A percentile compares a stretch with the other conserved stretches of the same genome.
These are phyloP conservation scores for Sebastes itinus DNA, from an alignment of 2,797 vertebrate genomes.

Conservation along the genomic window DNA sequence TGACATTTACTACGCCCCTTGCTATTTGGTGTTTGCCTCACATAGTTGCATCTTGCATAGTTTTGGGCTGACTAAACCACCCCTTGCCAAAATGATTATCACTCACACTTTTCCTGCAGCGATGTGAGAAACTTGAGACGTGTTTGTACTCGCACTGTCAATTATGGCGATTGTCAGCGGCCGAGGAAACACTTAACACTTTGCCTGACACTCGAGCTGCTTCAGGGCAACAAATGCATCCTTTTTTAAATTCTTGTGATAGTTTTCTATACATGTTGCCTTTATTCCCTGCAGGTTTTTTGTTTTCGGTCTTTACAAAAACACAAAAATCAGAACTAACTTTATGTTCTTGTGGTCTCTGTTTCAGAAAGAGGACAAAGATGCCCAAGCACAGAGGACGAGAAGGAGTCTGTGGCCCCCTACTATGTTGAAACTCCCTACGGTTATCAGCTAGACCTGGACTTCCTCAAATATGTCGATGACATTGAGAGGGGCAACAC, in stretches of 20 bases:
- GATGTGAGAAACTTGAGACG: constrained; percentile 42
- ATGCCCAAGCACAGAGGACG: constrained; percentile 83
- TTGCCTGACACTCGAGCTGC: not conserved
- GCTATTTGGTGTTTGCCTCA: constrained; percentile 5
- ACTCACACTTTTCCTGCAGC: constrained; percentile 23
- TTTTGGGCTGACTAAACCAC: constrained; percentile 40
- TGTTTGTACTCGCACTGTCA: constrained; percentile 55
- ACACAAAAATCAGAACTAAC: not conserved
- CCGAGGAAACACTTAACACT: constrained; percentile 10
- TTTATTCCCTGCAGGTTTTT: not conserved
- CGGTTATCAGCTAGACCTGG: constrained; percentile 95
- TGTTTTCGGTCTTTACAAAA: not conserved
- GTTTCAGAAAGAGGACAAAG: constrained; percentile 84
- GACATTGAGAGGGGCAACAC: constrained; percentile 98
- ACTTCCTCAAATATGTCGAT: constrained; percentile 98
- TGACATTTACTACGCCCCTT: not conserved
- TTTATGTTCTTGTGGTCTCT: constrained; percentile 3
- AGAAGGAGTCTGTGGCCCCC: constrained; percentile 83
- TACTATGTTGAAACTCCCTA: constrained; percentile 99
- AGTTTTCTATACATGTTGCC: not conserved
- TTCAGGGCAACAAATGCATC: not conserved
- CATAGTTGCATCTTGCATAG: constrained; percentile 11
- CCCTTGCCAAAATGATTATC: constrained; percentile 45
- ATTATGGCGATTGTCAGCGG: constrained; percentile 36
- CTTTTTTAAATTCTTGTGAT: not conserved